Evolutionary conservation across 2,888 invertebrate genomes (phyloP).

Genomic region (Coenonympha arcania): DNA sequence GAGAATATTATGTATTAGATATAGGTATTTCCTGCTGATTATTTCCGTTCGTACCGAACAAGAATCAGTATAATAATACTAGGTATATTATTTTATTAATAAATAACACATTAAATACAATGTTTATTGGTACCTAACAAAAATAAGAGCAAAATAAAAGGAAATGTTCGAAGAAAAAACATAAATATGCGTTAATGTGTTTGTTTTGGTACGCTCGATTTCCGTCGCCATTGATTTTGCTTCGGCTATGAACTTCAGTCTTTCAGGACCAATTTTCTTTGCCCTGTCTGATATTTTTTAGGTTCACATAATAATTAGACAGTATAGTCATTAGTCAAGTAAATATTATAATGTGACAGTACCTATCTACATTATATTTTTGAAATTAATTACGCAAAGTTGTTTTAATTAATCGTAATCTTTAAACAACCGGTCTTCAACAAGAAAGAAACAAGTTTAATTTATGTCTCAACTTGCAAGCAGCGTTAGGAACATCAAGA

Average conservation of each 20-base stretch:
- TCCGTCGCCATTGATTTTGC: neutral
- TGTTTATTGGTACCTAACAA: too few relatives aligned
- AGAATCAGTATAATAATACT: too few relatives aligned
- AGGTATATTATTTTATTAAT: too few relatives aligned
- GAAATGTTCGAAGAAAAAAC: neutral
- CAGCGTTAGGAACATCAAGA: slow-evolving; percentile 16
- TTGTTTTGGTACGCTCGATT: slow-evolving; percentile 5
- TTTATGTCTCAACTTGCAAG: slow-evolving; percentile 21
- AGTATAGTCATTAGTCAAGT: too few relatives aligned
- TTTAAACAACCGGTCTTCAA: slow-evolving; percentile 15
- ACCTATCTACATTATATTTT: neutral
- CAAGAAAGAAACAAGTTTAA: slow-evolving; percentile 17
- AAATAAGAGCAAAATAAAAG: neutral
- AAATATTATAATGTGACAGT: neutral
- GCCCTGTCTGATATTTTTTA: neutral
- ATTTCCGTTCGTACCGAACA: too few relatives aligned
- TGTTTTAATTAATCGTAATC: slow-evolving; percentile 21
- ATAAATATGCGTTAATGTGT: slow-evolving; percentile 4
- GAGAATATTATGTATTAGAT: too few relatives aligned
- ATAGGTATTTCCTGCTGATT: too few relatives aligned
- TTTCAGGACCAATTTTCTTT: neutral
- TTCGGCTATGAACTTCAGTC: neutral
- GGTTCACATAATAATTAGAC: too few relatives aligned
- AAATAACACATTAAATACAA: too few relatives aligned
- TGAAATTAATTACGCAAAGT: slow-evolving; percentile 1